Base-by-base conservation (phyloP, 1,140 invertebrate species). In the Scaptomyza hsui region DNA sequence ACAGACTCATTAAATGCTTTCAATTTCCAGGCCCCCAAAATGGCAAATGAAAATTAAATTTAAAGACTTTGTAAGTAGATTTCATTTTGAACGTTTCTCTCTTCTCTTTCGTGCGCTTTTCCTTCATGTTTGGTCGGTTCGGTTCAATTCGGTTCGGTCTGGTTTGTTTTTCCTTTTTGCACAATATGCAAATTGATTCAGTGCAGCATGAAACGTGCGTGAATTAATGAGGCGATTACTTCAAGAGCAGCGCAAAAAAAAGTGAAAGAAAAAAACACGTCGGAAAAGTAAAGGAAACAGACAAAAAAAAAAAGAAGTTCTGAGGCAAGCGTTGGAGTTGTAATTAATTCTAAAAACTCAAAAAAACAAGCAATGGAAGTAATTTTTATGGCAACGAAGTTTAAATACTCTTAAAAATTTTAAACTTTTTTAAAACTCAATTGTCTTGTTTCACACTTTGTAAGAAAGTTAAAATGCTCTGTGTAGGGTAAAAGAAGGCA, bases 181-280 rank as follows among this genome's bases (percentile, higher is more conserved):
- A 78, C 75, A 88, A 88, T 78, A 89, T 88, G 82, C 83, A 88
- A 86, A 86, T 86, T 88, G 82, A 88, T 88, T 75, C 81, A 86
- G 69, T 86, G 81, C 81, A 86, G 82, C 81, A 81, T 86, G 82
- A 81, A 86, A 86, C 65, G 74, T 70, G 82, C 67, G 78, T 71
- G 82, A 86, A 86, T 86, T 86, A 86, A 86, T 86, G 82, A 86
- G 78, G 82, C 82, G 82, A 86, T 86, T 86, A 88, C 82, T 88
- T 67, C 82, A 65, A 75, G 71, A 69, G 82, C 57, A 68, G 42
- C 48, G 56, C 37, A 55, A 10, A 60, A 10, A 60, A 55, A 60
- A 70, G 45, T 42, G 12, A 7, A 63, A 63, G 51, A 61, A 53
- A 42, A 61, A 59, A 67, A 60, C n/a, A 45, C 26, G 26, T 9